Evolutionary conservation across 1,140 invertebrate genomes (phyloP).

Genomic region (Pseudomyrmex gracilis): DNA sequence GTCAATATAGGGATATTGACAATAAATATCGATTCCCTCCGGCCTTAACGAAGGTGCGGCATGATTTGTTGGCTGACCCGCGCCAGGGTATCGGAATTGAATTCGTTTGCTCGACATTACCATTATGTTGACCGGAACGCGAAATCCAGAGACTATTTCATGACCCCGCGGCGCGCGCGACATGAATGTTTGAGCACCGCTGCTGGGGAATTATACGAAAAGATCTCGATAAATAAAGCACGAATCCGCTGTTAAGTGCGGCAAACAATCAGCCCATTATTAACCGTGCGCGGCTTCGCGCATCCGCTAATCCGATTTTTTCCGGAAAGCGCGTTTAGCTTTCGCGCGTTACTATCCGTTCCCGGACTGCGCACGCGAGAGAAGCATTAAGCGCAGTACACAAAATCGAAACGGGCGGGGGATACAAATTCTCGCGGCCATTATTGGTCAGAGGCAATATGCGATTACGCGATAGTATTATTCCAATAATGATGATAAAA

Average conservation of each 20-base stretch:
- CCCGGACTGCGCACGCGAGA: slow-evolving; percentile 10
- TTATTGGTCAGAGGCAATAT: slow-evolving; percentile 46
- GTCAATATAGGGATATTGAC: slow-evolving; percentile 54
- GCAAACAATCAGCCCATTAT: slow-evolving; percentile 54
- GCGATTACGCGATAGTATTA: slow-evolving; percentile 34
- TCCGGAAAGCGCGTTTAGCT: slow-evolving; percentile 49
- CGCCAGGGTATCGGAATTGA: slow-evolving; percentile 51
- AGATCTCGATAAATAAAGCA: slow-evolving; percentile 57
- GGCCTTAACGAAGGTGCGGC: slow-evolving; percentile 47
- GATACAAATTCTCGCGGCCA: slow-evolving; percentile 41
- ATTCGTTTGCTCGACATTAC: slow-evolving; percentile 47
- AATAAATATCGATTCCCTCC: slow-evolving; percentile 42
- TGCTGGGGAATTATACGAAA: slow-evolving; percentile 46
- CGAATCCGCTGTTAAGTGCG: slow-evolving; percentile 44
- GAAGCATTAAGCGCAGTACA: slow-evolving; percentile 3
- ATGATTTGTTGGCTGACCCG: slow-evolving; percentile 46
- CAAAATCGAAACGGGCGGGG: slow-evolving; percentile 24
- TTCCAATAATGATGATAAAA: slow-evolving; percentile 19
- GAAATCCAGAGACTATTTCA: slow-evolving; percentile 39
- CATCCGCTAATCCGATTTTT: slow-evolving; percentile 57
- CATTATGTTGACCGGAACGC: slow-evolving; percentile 47
- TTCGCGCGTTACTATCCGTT: slow-evolving; percentile 40
- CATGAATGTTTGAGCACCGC: slow-evolving; percentile 46
- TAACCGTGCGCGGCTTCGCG: slow-evolving; percentile 32
- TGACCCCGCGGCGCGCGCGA: slow-evolving; percentile 23